Percentiles rank a stretch among this genome's conserved stretches.
phyloP scores from a whole-genome alignment of 2,113 vertebrate genomes.

The Paradoxurus hermaphroditus region DNA sequence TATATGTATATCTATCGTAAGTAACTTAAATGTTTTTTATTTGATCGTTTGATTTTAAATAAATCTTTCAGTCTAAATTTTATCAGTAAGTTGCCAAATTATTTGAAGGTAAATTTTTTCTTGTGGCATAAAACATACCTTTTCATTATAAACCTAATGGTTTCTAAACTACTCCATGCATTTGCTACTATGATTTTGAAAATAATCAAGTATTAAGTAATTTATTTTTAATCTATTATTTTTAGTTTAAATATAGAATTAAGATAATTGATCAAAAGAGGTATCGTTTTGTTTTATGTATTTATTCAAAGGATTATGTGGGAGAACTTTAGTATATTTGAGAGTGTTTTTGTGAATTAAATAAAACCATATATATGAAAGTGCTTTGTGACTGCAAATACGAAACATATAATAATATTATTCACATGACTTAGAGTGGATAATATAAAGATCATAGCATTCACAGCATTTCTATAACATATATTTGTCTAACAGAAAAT shows the following conservation, averaged over 20 bases:
- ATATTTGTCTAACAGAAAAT: background rate
- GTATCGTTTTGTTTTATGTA: background rate
- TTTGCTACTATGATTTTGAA: background rate
- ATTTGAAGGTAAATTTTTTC: background rate
- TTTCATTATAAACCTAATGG: background rate
- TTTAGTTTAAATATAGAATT: conserved; percentile 12
- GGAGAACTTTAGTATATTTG: background rate
- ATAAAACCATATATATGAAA: background rate
- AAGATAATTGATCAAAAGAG: background rate
- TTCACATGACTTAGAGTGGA: background rate
- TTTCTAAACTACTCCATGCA: background rate
- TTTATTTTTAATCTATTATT: background rate
- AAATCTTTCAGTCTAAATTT: background rate
- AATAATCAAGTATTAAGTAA: background rate
- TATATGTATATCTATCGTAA: background rate
- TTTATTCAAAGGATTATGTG: background rate
- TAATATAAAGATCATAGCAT: background rate
- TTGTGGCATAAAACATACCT: background rate
- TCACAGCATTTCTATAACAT: background rate
- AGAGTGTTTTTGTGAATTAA: background rate
- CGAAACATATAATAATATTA: background rate
- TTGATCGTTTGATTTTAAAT: background rate
- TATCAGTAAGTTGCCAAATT: conserved; percentile 4
- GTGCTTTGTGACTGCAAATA: background rate
- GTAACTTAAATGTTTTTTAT: background rate